Conservation (phyloP, 2,888 invertebrate species). For the Pasiphila rectangulata region DNA sequence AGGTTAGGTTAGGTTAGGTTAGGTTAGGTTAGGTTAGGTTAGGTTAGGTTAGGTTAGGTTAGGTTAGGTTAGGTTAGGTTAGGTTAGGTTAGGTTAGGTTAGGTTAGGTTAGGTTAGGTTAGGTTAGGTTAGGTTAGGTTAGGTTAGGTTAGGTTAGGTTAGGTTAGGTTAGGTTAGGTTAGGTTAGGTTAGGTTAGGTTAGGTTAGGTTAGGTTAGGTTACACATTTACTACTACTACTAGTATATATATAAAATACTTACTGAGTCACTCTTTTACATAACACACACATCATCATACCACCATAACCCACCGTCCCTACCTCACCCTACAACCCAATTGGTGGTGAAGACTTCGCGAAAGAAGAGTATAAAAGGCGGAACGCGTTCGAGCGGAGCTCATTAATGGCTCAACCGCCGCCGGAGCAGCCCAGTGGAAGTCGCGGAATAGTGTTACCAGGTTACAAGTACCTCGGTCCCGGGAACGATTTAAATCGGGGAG, state of each 20-base stretch:
- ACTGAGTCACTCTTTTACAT: no score
- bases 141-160: background rate
- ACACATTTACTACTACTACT: no score
- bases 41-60: background rate
- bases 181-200: background rate
- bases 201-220: background rate
- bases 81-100: background rate
- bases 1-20: background rate
- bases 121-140: background rate
- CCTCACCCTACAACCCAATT: no score
- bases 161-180: background rate
- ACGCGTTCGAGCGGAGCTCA: no score
- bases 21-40: background rate
- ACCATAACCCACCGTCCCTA: no score
- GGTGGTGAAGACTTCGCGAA: no score
- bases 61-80: background rate
- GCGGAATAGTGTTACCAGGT: background rate
- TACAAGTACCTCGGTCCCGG: constrained; percentile 14
- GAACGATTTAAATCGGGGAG: constrained; percentile 4
- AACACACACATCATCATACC: no score
- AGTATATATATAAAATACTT: no score
- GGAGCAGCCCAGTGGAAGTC: no score
- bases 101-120: background rate
- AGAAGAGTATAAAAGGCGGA: no score
- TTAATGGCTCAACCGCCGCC: background rate